Evolutionary conservation across 2,888 invertebrate species (phyloP).

Genomic region (Scaptomyza caliginosa): DNA sequence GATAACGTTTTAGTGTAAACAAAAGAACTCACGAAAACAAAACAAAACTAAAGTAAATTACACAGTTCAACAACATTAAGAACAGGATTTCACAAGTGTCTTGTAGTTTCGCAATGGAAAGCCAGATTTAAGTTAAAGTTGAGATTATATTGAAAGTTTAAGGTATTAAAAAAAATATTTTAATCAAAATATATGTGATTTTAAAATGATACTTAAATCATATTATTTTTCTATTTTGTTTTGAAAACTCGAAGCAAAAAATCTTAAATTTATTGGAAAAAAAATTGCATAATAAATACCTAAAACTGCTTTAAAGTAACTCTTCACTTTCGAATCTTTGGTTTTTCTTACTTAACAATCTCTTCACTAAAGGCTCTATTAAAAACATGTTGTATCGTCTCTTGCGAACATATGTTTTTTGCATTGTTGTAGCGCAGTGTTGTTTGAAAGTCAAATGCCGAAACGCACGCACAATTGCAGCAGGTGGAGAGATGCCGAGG

Average conservation of each 20-base stretch:
- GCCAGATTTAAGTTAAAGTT: not conserved
- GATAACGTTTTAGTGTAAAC: constrained; percentile 63
- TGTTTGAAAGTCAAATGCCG: constrained; percentile 53
- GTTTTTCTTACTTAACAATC: not conserved
- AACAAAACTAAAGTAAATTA: constrained; percentile 70
- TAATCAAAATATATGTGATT: no score
- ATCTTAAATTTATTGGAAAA: no score
- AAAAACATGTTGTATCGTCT: not conserved
- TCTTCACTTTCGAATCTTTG: not conserved
- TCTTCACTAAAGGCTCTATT: not conserved
- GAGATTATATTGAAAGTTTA: no score
- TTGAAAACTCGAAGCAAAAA: no score
- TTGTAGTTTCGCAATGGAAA: no score
- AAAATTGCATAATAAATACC: not conserved
- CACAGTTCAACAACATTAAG: constrained; percentile 23
- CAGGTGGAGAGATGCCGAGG: constrained; percentile 26
- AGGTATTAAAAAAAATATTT: not conserved
- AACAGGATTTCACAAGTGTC: not conserved
- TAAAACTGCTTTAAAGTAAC: not conserved
- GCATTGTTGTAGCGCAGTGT: constrained; percentile 37
- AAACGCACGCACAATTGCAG: constrained; percentile 70
- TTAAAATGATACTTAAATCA: no score
- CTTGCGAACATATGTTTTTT: not conserved
- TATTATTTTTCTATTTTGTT: no score
- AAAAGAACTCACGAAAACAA: constrained; percentile 58